Base-by-base conservation (phyloP, 1,140 invertebrate genomes). In the Solenopsis fugax region DNA sequence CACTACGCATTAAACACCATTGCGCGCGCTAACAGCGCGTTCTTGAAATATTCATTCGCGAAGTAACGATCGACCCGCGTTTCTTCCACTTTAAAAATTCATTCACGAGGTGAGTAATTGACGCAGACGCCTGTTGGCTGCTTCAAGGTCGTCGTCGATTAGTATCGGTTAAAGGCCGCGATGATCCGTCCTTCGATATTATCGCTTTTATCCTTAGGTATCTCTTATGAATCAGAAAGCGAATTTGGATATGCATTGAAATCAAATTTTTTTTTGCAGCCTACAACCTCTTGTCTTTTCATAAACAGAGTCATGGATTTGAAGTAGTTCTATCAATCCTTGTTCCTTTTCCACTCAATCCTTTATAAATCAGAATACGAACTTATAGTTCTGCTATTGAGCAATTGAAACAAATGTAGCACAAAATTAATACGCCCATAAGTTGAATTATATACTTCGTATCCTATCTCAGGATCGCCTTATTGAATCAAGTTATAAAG, bases 81-180 rank as follows among this genome's bases (percentile, higher is more conserved):
- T 58, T 84, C 80, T 60, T 84, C 69, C 56, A 45, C 56, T 24
- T 84, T 62, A 84, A 84, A 73, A 75, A 84, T 84, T 84, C 56
- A 84, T 75, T 60, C 80, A n/a, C 69, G 9, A 48, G 58, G n/a
- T 73, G 54, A 54, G 50, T 81, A 81, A 81, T 81, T 71, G 48
- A 69, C 34, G 34, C 37, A 18, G 41, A 60, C 67, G 37, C 69
- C 24, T 60, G 69, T 75, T 72, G 41, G n/a, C 37, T 34, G 34
- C 73, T 24, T 29, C 34, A 29, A 50, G 37, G 64, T 21, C 37
- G 77, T 10, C 52, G 78, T 81, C 65, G 52, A 71, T 81, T 81
- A 81, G n/a, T 78, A 7, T 21, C 75, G 9, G 29, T 56, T 48
- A 56, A 41, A n/a, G 41, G 21, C 37, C 12, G 18, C 21, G 34